phyloP scores from a whole-genome alignment of 2,113 vertebrate species.

The Tyrannus savana region DNA sequence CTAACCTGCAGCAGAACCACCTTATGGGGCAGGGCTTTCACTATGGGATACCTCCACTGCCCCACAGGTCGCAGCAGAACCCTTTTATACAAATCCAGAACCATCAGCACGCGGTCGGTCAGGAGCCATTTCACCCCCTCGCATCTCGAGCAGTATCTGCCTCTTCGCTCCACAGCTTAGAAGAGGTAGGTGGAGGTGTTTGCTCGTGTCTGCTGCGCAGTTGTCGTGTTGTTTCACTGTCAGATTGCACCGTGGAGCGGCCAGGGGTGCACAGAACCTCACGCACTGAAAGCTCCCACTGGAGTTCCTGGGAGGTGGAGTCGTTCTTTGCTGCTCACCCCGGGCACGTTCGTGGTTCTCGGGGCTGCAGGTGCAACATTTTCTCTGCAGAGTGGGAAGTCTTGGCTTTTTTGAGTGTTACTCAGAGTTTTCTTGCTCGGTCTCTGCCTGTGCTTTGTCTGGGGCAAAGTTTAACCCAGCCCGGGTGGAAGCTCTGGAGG shows the following conservation, averaged over 20 bases:
- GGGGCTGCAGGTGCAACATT: not conserved
- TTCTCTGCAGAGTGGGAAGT: not conserved
- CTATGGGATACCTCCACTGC: constrained; percentile 89
- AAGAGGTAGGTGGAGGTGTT: constrained; percentile 84
- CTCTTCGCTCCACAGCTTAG: constrained; percentile 93
- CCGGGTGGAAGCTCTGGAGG: not conserved
- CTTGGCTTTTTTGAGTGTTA: not conserved
- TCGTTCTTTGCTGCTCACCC: not conserved
- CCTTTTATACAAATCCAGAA: constrained; percentile 93
- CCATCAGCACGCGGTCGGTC: constrained; percentile 84
- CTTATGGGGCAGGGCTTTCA: constrained; percentile 89
- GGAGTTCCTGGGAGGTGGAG: not conserved
- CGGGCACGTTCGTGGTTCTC: not conserved
- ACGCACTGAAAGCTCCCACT: fast-evolving
- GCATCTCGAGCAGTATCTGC: constrained; percentile 88
- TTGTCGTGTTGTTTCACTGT: not conserved
- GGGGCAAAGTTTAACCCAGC: not conserved
- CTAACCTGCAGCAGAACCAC: constrained; percentile 88
- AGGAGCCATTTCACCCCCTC: constrained; percentile 89
- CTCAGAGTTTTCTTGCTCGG: not conserved
- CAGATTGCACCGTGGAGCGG: not conserved
- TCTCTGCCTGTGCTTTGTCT: not conserved
- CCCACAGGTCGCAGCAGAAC: constrained; percentile 89
- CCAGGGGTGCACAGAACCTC: not conserved
- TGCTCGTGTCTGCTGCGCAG: not conserved